Evolutionary conservation across 2,888 invertebrate species (phyloP).

Genomic region (Chrysolina haemoptera): DNA sequence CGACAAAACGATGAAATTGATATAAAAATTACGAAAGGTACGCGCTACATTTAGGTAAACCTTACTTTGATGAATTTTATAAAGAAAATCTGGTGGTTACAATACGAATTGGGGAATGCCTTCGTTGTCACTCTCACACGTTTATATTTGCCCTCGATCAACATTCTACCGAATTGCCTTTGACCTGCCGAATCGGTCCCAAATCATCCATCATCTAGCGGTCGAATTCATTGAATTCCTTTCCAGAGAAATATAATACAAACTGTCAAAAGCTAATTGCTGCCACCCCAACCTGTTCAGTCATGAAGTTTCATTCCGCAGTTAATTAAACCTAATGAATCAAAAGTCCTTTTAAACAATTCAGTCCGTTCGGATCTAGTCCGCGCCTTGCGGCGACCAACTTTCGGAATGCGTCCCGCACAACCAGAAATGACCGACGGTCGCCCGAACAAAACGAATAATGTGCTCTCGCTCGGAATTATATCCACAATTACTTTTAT

Average conservation of each 20-base stretch:
- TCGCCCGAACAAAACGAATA: conserved; percentile 1
- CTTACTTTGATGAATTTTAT: too few species aligned
- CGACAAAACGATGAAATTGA: too few species aligned
- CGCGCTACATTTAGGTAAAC: too few species aligned
- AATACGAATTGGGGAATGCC: too few species aligned
- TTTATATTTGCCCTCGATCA: too few species aligned
- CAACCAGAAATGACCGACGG: conserved; percentile 16
- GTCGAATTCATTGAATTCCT: conserved; percentile 3
- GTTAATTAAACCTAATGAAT: conserved; percentile 64
- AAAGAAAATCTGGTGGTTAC: too few species aligned
- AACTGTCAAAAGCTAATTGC: conserved; percentile 60
- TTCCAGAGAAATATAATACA: conserved; percentile 27
- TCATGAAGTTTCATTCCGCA: conserved; percentile 60
- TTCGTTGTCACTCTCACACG: too few species aligned
- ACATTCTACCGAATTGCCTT: too few species aligned
- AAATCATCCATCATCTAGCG: too few species aligned
- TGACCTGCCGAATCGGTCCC: too few species aligned
- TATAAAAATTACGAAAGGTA: too few species aligned
- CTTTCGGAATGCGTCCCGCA: conserved; percentile 17
- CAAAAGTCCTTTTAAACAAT: conserved; percentile 62
- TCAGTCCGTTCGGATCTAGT: conserved; percentile 42
- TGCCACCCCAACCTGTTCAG: conserved; percentile 58
- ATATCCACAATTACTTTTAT: conserved; percentile 51
- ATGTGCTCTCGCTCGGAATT: conserved; percentile 36
- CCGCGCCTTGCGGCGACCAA: conserved; percentile 14